Percentiles rank a stretch among this genome's conserved stretches.
Evolutionary conservation across 2,113 vertebrate genomes (phyloP).

Genomic region (Caretta caretta): DNA sequence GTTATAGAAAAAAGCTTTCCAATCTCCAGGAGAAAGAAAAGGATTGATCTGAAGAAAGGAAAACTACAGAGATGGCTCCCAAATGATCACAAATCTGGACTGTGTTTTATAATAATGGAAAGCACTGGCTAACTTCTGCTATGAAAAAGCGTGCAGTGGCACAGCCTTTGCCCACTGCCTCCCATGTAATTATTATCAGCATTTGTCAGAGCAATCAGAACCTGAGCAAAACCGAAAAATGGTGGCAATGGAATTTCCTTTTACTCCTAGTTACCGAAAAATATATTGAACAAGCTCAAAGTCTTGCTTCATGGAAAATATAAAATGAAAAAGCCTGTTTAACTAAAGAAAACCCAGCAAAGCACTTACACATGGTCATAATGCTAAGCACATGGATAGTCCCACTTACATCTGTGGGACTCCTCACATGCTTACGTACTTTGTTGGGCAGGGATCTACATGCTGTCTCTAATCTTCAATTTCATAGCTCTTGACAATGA

Average conservation of each 20-base stretch:
- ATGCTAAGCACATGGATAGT: background rate
- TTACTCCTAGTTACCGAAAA: background rate
- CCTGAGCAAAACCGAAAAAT: background rate
- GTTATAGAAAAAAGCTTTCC: background rate
- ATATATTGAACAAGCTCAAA: background rate
- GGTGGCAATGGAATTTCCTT: background rate
- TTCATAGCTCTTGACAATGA: background rate
- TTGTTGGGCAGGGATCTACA: background rate
- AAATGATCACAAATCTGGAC: background rate
- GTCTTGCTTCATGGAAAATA: background rate
- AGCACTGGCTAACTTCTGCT: background rate
- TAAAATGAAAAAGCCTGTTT: background rate
- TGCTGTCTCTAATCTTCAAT: background rate
- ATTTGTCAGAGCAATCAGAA: background rate
- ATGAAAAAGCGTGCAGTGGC: background rate
- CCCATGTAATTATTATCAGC: background rate
- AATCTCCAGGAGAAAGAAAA: background rate
- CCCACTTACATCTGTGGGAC: background rate
- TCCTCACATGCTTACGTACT: background rate
- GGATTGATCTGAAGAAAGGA: background rate
- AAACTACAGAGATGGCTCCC: background rate
- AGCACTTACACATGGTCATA: background rate
- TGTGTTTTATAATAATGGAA: background rate
- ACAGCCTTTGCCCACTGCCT: background rate
- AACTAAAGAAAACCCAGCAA: background rate